Conservation (phyloP, 2,113 vertebrate genomes). For the Mormyrus iriodes region DNA sequence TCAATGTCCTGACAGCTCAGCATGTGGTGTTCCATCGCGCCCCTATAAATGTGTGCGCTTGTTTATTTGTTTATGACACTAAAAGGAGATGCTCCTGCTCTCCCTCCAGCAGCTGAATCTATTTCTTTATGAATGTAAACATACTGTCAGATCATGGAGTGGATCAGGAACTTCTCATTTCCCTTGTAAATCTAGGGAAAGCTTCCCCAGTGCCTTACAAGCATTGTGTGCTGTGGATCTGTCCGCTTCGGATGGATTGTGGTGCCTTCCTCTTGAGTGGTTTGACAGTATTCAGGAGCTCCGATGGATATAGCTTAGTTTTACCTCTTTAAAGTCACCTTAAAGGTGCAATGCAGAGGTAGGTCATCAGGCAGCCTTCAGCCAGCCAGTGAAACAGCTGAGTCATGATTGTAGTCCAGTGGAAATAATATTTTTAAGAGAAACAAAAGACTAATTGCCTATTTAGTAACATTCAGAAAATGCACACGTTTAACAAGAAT, state of each 20-base stretch:
- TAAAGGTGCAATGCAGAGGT: background rate
- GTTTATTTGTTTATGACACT: background rate
- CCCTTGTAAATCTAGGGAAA: background rate
- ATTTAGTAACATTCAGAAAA: background rate
- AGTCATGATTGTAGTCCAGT: background rate
- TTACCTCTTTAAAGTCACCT: background rate
- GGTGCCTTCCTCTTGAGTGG: no score
- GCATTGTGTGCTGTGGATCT: background rate
- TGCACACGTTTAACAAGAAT: background rate
- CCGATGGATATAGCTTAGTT: background rate
- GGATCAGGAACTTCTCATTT: background rate
- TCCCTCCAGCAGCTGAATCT: background rate
- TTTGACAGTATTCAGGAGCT: background rate
- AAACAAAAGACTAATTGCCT: background rate
- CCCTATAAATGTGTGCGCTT: background rate
- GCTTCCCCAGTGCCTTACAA: background rate
- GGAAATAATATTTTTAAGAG: background rate
- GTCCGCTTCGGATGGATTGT: background rate
- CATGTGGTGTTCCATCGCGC: background rate
- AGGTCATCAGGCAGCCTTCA: background rate
- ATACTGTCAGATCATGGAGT: background rate
- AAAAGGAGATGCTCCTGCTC: background rate
- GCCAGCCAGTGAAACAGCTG: background rate
- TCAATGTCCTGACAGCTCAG: background rate
- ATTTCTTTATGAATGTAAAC: background rate